Percentiles rank a stretch among this genome's conserved stretches.
phyloP scores from a whole-genome alignment of 2,797 vertebrate species.

The Danio jaintianensis region DNA sequence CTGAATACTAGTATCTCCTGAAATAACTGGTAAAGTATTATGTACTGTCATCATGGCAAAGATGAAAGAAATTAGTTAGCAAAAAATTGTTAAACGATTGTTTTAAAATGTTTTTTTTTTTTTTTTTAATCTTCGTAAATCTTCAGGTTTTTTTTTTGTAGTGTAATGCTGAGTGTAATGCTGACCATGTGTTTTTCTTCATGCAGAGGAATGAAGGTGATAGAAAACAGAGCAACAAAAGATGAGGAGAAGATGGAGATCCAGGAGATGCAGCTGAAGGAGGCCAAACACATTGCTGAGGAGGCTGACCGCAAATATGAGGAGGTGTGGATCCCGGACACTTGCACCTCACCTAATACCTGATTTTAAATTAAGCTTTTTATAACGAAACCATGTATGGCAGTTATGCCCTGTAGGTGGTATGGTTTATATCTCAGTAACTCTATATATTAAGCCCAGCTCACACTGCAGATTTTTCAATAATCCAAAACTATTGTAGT shows the following conservation, averaged over 20 bases:
- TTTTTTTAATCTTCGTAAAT: too few relatives aligned
- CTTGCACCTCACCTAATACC: too few relatives aligned
- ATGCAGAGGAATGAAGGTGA: constrained; percentile 97
- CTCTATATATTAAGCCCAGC: background rate
- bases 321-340: constrained; percentile 79
- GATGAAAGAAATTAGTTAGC: too few relatives aligned
- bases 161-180: background rate
- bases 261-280: constrained; percentile 97
- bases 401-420: background rate
- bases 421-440: background rate
- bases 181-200: background rate
- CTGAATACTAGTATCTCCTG: too few relatives aligned
- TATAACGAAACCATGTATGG: background rate
- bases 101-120: too few relatives aligned
- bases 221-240: constrained; percentile 97
- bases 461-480: too few relatives aligned
- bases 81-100: too few relatives aligned
- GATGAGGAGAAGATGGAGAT: constrained; percentile 99
- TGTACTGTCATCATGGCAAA: too few relatives aligned
- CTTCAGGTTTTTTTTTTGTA: too few relatives aligned
- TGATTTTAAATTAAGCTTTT: background rate
- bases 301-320: constrained; percentile 98
- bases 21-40: too few relatives aligned
- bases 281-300: constrained; percentile 98
- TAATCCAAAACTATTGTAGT: too few relatives aligned